A percentile compares a stretch with the other conserved stretches of the same genome.
Evolutionary conservation across 2,113 vertebrate genomes (phyloP).

Genomic region (Python bivittatus): DNA sequence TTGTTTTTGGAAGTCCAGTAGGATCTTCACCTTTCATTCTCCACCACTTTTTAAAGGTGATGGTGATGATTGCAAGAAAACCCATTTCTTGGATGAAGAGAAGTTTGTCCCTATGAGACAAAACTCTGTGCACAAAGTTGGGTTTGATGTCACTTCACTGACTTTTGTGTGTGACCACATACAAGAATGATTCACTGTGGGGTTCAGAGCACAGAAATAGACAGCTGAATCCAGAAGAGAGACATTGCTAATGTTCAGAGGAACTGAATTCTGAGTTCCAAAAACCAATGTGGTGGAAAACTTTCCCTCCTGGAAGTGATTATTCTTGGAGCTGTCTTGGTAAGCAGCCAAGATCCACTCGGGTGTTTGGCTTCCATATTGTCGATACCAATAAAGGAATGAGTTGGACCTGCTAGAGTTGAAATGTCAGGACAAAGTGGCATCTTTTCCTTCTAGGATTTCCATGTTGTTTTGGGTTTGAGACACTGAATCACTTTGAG

Average conservation of each 20-base stretch:
- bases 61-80: not conserved
- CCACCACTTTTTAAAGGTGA: no score
- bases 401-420: not conserved
- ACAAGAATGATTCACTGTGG: conserved; percentile 11
- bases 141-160: not conserved
- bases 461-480: not conserved
- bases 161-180: not conserved
- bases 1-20: not conserved
- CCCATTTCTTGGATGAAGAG: not conserved
- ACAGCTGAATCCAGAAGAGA: conserved; percentile 20
- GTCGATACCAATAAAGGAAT: not conserved
- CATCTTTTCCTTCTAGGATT: not conserved
- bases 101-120: not conserved
- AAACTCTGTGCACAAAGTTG: not conserved
- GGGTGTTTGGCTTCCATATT: not conserved
- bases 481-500: not conserved
- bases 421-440: conserved; percentile 13
- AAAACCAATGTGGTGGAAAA: conserved; percentile 3
- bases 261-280: not conserved
- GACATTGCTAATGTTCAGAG: conserved; percentile 8
- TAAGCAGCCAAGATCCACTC: not conserved
- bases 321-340: not conserved
- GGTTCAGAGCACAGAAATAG: conserved; percentile 32
- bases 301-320: not conserved
- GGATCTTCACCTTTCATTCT: no score